Percentiles rank a stretch among this genome's conserved stretches.
Evolutionary conservation across 2,113 vertebrate species (phyloP).

Genomic region (Eptatretus burgeri): DNA sequence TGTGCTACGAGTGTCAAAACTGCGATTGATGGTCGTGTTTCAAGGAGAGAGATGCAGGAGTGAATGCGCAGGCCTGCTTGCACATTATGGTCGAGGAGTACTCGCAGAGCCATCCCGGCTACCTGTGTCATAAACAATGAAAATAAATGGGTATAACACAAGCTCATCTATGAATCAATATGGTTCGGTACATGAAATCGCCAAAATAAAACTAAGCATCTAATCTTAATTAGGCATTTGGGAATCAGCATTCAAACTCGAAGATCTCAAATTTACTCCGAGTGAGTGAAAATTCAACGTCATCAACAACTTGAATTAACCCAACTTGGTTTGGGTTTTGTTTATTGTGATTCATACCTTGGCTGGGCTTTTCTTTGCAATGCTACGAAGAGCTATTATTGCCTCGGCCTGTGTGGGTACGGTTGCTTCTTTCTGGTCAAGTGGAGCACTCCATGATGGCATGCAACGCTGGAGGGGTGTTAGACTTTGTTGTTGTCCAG

Average conservation of each 20-base stretch:
- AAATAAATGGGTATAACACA: too few species aligned
- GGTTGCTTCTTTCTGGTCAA: too few species aligned
- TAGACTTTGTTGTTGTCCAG: slow-evolving; percentile 30
- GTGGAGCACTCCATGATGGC: slow-evolving; percentile 13
- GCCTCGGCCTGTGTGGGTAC: slow-evolving; percentile 20
- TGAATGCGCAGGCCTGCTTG: slow-evolving; percentile 28
- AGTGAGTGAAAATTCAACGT: too few species aligned
- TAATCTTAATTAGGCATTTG: too few species aligned
- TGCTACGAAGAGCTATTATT: slow-evolving; percentile 31
- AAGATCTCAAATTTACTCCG: too few species aligned
- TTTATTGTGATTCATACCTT: slow-evolving; percentile 14
- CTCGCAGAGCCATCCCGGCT: slow-evolving; percentile 26
- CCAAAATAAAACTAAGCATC: too few species aligned
- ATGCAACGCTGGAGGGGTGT: slow-evolving; percentile 35
- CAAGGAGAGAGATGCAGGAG: slow-evolving; percentile 31
- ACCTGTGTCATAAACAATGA: slow-evolving; percentile 17
- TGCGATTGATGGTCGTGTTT: slow-evolving; percentile 24
- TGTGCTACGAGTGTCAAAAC: slow-evolving; percentile 23
- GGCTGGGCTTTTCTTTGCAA: slow-evolving; percentile 24
- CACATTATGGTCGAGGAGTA: slow-evolving; percentile 24
- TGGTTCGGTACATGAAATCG: too few species aligned
- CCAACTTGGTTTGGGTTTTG: too few species aligned
- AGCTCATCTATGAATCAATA: too few species aligned
- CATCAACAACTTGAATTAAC: too few species aligned
- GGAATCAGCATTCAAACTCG: too few species aligned